A percentile compares a stretch with the other conserved stretches of the same genome.
phyloP scores from a whole-genome alignment of 1,140 invertebrate species.

The Parapsyche elsis region DNA sequence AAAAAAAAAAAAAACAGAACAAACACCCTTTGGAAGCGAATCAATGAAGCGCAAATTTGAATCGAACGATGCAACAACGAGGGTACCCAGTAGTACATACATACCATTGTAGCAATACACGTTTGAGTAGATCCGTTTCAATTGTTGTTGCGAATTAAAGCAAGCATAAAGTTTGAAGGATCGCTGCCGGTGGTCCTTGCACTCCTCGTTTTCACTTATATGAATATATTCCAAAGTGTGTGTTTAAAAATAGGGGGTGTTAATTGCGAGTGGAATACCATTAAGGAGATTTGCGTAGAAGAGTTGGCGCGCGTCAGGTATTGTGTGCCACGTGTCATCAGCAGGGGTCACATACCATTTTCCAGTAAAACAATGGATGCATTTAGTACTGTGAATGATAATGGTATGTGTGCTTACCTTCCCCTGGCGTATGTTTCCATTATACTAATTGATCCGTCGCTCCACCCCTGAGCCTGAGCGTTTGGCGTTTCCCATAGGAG shows the following conservation, averaged over 20 bases:
- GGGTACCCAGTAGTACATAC: background rate
- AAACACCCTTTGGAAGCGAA: background rate
- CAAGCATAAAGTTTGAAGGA: constrained; percentile 51
- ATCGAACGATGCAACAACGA: constrained; percentile 23
- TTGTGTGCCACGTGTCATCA: background rate
- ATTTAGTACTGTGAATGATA: background rate
- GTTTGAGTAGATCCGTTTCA: constrained; percentile 41
- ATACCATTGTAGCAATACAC: background rate
- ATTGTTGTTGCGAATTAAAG: constrained; percentile 56
- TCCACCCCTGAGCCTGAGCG: no score
- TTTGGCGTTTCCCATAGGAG: no score
- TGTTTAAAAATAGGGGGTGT: background rate
- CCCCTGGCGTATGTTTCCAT: background rate
- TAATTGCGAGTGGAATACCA: background rate
- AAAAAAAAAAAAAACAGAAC: constrained; percentile 48
- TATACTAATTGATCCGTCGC: background rate
- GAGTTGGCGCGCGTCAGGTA: constrained; percentile 1
- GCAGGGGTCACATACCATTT: background rate
- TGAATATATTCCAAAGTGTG: background rate
- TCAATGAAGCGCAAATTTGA: constrained; percentile 42
- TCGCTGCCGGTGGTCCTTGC: constrained; percentile 47
- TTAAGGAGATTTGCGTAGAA: background rate
- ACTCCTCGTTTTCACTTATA: background rate
- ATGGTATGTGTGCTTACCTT: background rate
- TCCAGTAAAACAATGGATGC: background rate